Conservation (phyloP, 2,888 invertebrate species). For the Cheilosia impressa region DNA sequence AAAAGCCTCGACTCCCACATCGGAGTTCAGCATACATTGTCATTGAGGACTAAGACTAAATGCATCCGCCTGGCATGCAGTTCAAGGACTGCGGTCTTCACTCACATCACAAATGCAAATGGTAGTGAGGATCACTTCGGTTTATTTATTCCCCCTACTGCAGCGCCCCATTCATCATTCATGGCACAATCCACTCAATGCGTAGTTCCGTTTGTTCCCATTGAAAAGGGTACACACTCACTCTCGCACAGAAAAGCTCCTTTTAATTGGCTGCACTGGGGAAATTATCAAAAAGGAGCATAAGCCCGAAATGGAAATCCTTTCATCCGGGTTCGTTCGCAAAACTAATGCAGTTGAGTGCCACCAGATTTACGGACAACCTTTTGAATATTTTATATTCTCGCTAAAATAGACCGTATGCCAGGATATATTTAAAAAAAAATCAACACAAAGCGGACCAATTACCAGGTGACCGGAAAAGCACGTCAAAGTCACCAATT, state of each 20-base stretch:
- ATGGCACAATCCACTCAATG: not conserved
- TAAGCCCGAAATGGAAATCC: slow-evolving; percentile 26
- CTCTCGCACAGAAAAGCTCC: not conserved
- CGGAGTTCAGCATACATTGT: no score
- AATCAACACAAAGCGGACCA: not conserved
- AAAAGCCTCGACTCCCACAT: no score
- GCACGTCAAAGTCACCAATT: not conserved
- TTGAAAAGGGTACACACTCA: not conserved
- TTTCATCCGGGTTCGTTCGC: slow-evolving; percentile 2
- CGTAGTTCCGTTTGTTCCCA: not conserved
- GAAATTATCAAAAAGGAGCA: not conserved
- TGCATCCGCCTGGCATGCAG: not conserved
- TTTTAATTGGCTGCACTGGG: slow-evolving; percentile 30
- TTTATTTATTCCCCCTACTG: not conserved
- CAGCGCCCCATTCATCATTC: not conserved
- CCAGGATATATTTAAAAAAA: not conserved
- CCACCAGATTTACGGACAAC: not conserved
- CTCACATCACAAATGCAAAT: not conserved
- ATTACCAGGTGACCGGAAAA: slow-evolving; percentile 23
- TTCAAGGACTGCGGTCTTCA: not conserved
- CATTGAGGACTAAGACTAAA: not conserved
- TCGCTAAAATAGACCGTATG: not conserved
- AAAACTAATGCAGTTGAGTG: slow-evolving; percentile 28
- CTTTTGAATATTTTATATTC: slow-evolving; percentile 11
- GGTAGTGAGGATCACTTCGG: not conserved